Conservation (phyloP, 2,888 invertebrate genomes). For the Drosophila histrio region DNA sequence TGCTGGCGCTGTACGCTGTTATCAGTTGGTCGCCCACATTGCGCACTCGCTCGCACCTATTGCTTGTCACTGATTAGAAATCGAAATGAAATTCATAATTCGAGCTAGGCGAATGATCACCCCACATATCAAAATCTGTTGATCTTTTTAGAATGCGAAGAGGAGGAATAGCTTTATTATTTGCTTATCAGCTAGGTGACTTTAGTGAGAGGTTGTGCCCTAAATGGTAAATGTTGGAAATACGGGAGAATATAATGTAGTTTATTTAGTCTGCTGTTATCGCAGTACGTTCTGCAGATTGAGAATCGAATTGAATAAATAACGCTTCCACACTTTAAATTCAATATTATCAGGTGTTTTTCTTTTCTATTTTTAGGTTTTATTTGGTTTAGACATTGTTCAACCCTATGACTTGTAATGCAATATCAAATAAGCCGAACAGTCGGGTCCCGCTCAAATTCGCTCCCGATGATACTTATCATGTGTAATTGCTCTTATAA, state of each 20-base stretch:
- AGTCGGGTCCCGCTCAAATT: no score
- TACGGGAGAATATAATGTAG: not conserved
- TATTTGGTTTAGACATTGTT: no score
- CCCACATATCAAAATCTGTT: conserved; percentile 24
- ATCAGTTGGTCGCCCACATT: conserved; percentile 37
- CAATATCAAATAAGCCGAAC: no score
- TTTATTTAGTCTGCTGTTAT: not conserved
- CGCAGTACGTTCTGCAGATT: no score
- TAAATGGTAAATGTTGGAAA: not conserved
- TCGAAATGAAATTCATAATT: conserved; percentile 22
- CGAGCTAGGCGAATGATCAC: conserved; percentile 7
- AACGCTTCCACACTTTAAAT: no score
- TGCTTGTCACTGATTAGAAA: conserved; percentile 32
- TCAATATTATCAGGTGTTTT: no score
- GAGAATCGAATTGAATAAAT: no score
- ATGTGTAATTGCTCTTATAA: no score
- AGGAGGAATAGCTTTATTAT: not conserved
- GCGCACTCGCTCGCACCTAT: conserved; percentile 20
- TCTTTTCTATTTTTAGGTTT: no score
- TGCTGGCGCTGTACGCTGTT: conserved; percentile 25
- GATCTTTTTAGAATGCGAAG: conserved; percentile 27
- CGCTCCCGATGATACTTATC: no score
- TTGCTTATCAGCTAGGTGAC: conserved; percentile 30
- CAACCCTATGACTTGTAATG: no score
- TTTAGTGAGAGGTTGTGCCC: not conserved